These are phyloP conservation scores for Clarias laeviceps DNA, from an alignment of 2,797 vertebrate genomes.

Conservation along the genomic window DNA sequence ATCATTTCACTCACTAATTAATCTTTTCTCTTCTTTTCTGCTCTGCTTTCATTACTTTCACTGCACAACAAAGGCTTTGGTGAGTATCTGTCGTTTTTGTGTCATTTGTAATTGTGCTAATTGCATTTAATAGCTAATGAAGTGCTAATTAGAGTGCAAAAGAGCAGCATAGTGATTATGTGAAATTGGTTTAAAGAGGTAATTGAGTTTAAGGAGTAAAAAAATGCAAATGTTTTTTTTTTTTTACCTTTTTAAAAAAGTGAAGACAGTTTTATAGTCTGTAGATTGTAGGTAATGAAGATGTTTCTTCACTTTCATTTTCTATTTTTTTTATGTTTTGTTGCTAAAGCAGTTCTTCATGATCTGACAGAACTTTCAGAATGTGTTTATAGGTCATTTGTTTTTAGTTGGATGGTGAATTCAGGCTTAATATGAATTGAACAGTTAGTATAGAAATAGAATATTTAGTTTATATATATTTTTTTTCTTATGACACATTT, in stretches of 20 bases:
- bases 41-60: constrained; percentile 50
- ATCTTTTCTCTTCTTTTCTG: constrained; percentile 58
- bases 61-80: constrained; percentile 88
- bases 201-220: neutral
- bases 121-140: neutral
- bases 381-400: neutral
- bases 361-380: neutral
- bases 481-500: neutral
- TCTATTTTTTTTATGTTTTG: neutral
- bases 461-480: neutral
- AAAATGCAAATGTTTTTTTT: neutral
- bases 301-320: neutral
- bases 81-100: constrained; percentile 66
- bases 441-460: neutral
- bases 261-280: neutral
- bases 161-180: neutral
- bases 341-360: neutral
- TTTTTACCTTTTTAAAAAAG: neutral
- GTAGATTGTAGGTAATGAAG: neutral
- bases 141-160: neutral
- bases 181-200: neutral
- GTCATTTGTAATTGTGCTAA: neutral
- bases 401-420: neutral
- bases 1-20: constrained; percentile 62
- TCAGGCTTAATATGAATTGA: neutral